phyloP scores from a whole-genome alignment of 2,888 invertebrate genomes.

The Ellobium chinense region DNA sequence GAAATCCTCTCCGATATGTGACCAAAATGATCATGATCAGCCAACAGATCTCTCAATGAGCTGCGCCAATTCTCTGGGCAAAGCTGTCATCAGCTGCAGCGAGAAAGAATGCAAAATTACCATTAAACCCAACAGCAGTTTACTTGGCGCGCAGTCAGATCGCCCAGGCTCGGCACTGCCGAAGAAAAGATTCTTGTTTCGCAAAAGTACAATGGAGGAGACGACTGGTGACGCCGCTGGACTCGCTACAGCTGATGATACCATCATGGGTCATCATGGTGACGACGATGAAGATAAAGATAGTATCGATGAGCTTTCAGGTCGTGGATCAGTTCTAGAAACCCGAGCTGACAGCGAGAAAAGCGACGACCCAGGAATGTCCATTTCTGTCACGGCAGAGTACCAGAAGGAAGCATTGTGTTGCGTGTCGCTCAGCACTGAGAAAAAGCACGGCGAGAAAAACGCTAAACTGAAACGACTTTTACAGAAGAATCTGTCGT shows the following conservation, averaged over 20 bases:
- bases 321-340: too few species aligned
- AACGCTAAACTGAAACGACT: slow-evolving; percentile 27
- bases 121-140: not conserved
- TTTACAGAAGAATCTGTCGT: not conserved
- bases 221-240: not conserved
- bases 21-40: not conserved
- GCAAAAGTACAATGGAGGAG: not conserved
- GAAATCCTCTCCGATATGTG: not conserved
- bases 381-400: not conserved
- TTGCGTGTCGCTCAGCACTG: not conserved
- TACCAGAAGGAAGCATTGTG: not conserved
- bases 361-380: not conserved
- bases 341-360: not conserved
- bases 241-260: not conserved
- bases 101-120: slow-evolving; percentile 4
- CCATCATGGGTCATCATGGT: not conserved
- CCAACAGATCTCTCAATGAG: slow-evolving; percentile 40
- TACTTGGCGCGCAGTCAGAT: too few species aligned
- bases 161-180: not conserved
- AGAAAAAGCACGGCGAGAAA: not conserved
- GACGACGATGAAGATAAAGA: not conserved
- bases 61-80: slow-evolving; percentile 8
- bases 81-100: not conserved
- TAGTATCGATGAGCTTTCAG: not conserved
- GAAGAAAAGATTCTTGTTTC: slow-evolving; percentile 12